Conservation (phyloP, 2,113 vertebrate genomes). For the Erinaceus europaeus region DNA sequence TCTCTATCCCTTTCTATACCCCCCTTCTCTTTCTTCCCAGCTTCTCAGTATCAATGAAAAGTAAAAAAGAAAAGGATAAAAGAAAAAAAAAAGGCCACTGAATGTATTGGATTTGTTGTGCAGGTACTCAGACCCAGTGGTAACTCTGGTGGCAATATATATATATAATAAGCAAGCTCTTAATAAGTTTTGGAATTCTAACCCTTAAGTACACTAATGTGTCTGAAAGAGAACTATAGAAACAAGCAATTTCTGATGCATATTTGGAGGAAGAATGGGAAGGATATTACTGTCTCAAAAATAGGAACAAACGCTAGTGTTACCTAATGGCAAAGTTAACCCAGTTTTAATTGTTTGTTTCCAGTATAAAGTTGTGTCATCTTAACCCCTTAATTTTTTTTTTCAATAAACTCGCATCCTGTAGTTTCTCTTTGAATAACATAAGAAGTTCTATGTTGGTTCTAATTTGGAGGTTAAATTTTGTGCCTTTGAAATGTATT, state of each 20-base stretch:
- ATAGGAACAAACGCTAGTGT: background rate
- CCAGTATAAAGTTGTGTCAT: background rate
- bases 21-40: no score
- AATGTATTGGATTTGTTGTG: no score
- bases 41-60: no score
- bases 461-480: background rate
- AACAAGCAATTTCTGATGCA: background rate
- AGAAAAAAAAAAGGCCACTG: no score
- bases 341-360: background rate
- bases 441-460: background rate
- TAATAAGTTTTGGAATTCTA: background rate
- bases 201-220: background rate
- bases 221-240: background rate
- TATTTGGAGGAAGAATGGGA: background rate
- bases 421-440: background rate
- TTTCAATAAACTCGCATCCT: background rate
- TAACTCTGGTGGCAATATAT: no score
- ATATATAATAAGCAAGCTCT: no score
- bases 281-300: background rate
- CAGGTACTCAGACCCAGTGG: no score
- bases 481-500: background rate
- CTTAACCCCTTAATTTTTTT: background rate
- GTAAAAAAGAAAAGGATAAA: no score
- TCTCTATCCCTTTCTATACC: no score
- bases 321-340: background rate